These are phyloP conservation scores for Drosophila robusta DNA, from an alignment of 2,888 invertebrate genomes.

Conservation along the genomic window DNA sequence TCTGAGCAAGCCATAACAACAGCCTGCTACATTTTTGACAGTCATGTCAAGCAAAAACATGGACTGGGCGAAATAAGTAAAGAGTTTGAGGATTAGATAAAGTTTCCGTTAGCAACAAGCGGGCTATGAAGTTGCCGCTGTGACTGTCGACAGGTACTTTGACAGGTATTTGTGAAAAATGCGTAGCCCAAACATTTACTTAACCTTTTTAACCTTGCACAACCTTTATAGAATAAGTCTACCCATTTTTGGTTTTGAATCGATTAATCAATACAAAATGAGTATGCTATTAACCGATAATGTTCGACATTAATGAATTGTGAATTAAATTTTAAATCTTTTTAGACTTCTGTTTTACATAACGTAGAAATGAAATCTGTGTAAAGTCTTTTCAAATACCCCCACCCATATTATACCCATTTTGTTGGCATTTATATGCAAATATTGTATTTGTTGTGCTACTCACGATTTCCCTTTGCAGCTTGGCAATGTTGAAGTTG, in stretches of 20 bases:
- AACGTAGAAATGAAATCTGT: too few relatives aligned
- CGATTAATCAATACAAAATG: too few relatives aligned
- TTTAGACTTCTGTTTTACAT: too few relatives aligned
- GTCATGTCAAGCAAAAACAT: not conserved
- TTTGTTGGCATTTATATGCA: too few relatives aligned
- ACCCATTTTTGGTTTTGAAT: too few relatives aligned
- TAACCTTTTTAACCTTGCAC: too few relatives aligned
- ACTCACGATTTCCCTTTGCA: conserved; percentile 94
- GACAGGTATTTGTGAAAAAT: not conserved
- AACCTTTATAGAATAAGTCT: too few relatives aligned
- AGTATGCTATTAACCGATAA: too few relatives aligned
- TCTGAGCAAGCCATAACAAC: not conserved
- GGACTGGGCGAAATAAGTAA: not conserved
- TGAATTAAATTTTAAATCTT: too few relatives aligned
- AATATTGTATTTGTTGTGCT: not conserved
- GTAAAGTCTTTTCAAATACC: too few relatives aligned
- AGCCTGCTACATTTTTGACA: not conserved
- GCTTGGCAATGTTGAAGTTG: conserved; percentile 92
- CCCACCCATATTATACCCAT: too few relatives aligned
- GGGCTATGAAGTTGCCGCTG: not conserved
- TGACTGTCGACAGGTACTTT: not conserved
- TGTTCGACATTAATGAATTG: too few relatives aligned
- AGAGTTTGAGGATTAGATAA: not conserved
- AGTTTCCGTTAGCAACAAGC: not conserved
- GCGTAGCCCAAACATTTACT: not conserved